Percentiles rank a stretch among this genome's conserved stretches.
Conservation (phyloP, 2,888 invertebrate species). For the Tricholauxania praeusta region DNA sequence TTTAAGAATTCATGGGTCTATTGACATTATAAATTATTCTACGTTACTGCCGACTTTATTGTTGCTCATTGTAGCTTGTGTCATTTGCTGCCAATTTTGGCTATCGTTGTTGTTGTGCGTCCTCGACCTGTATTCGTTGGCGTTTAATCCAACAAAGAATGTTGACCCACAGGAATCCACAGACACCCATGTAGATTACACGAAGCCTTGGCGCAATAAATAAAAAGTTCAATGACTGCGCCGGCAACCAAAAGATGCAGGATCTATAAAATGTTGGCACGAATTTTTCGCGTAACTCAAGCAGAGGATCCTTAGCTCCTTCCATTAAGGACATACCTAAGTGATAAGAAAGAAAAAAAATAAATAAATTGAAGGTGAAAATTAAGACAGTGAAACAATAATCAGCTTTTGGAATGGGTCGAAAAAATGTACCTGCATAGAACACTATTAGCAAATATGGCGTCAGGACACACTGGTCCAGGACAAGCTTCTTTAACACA, state of each 20-base stretch:
- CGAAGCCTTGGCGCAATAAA: constrained; percentile 79
- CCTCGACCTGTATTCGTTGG: constrained; percentile 55
- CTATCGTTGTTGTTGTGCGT: constrained; percentile 6
- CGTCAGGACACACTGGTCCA: constrained; percentile 84
- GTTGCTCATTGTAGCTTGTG: background rate
- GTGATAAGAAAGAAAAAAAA: constrained; percentile 7
- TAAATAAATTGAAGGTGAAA: constrained; percentile 23
- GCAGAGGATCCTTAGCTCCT: constrained; percentile 75
- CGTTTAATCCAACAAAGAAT: constrained; percentile 86
- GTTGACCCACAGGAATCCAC: constrained; percentile 87
- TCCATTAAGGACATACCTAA: constrained; percentile 83
- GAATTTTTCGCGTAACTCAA: constrained; percentile 80
- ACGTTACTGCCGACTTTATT: background rate
- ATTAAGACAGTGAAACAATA: constrained; percentile 32
- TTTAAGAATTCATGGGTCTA: background rate
- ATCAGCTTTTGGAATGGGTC: background rate
- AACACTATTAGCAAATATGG: constrained; percentile 79
- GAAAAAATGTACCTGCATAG: constrained; percentile 73
- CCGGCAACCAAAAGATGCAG: constrained; percentile 87
- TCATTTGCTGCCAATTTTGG: constrained; percentile 16
- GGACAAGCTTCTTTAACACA: constrained; percentile 76
- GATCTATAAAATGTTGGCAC: constrained; percentile 79
- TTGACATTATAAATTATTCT: constrained; percentile 29
- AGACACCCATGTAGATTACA: constrained; percentile 82
- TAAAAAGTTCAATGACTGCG: constrained; percentile 82